Evolutionary conservation across 2,797 vertebrate species (phyloP).

Genomic region (Gymnoscopelus microlampas): DNA sequence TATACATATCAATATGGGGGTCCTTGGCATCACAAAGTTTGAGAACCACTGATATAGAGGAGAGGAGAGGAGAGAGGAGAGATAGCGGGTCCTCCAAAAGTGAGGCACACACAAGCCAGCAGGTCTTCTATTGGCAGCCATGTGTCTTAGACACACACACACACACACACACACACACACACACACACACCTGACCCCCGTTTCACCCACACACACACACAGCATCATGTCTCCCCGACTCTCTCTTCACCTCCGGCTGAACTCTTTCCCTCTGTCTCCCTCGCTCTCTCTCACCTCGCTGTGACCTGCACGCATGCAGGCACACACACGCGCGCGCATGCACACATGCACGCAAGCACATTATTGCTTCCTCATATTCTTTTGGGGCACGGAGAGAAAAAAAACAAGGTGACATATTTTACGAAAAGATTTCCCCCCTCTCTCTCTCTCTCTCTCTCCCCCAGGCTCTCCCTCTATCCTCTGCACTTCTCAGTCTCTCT

Average conservation of each 20-base stretch:
- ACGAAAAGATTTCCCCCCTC: conserved; percentile 40
- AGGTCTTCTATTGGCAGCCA: conserved; percentile 39
- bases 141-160: conserved; percentile 24
- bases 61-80: background rate
- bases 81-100: conserved; percentile 28
- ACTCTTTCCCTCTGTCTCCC: conserved; percentile 74
- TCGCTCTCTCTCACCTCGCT: conserved; percentile 90
- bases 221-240: conserved; percentile 53
- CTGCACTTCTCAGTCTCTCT: background rate
- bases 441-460: background rate
- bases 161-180: conserved; percentile 57
- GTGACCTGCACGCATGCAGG: conserved; percentile 87
- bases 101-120: conserved; percentile 54
- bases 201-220: conserved; percentile 57
- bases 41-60: no score
- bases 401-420: conserved; percentile 59
- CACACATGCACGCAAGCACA: conserved; percentile 25
- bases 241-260: conserved; percentile 78
- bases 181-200: conserved; percentile 64
- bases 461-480: conserved; percentile 10
- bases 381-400: conserved; percentile 36
- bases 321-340: conserved; percentile 66
- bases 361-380: conserved; percentile 76
- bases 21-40: no score
- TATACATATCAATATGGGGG: no score